phyloP scores from a whole-genome alignment of 2,797 vertebrate species.

The Pangasius larnaudii region DNA sequence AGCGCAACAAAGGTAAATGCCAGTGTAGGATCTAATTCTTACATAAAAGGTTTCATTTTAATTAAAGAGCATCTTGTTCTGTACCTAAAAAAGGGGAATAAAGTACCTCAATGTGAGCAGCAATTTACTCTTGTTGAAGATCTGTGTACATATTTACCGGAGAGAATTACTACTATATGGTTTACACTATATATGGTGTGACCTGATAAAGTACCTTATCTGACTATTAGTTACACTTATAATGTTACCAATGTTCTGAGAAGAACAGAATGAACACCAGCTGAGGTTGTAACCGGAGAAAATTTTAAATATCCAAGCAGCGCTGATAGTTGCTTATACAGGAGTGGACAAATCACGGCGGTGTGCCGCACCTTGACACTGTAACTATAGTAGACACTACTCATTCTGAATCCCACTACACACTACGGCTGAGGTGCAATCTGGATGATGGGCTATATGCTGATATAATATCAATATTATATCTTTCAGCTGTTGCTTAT shows the following conservation, averaged over 20 bases:
- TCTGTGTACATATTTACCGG: conserved; percentile 19
- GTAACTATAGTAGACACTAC: background rate
- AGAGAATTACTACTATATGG: conserved; percentile 8
- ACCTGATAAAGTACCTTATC: background rate
- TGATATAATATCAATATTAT: background rate
- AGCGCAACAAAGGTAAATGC: conserved; percentile 52
- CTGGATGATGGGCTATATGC: background rate
- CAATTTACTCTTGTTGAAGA: conserved; percentile 28
- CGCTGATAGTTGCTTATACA: background rate
- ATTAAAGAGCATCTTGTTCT: conserved; percentile 55
- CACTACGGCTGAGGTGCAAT: no score
- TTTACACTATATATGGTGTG: background rate
- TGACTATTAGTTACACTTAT: background rate
- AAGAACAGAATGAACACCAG: no score
- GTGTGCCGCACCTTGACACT: background rate
- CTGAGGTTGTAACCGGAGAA: background rate
- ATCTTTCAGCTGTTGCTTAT: no score
- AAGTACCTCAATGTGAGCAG: conserved; percentile 52
- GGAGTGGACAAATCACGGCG: background rate
- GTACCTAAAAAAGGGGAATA: conserved; percentile 36
- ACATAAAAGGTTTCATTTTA: conserved; percentile 49
- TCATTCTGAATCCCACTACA: background rate
- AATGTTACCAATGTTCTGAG: background rate
- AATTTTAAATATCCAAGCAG: background rate
- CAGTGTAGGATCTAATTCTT: conserved; percentile 52